phyloP scores from a whole-genome alignment of 2,888 invertebrate species.

The Branchinecta sandiegonensis region DNA sequence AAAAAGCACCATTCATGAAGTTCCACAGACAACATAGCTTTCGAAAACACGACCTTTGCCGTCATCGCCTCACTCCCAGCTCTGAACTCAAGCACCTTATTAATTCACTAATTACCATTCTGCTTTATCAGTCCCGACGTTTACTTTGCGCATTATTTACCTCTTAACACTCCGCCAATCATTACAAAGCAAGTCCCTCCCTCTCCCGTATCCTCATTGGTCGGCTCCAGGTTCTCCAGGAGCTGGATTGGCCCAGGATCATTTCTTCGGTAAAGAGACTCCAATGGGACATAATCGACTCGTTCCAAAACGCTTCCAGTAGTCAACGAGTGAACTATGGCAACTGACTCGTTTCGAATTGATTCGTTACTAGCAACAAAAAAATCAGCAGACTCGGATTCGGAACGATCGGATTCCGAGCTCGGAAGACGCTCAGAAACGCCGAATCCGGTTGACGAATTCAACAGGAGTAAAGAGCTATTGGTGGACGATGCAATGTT shows the following conservation, averaged over 20 bases:
- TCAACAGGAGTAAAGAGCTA: neutral
- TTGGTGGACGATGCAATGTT: neutral
- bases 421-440: slow-evolving; percentile 7
- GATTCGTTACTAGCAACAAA: neutral
- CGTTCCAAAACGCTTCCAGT: neutral
- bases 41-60: no score
- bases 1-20: no score
- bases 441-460: neutral
- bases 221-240: no score
- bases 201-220: neutral
- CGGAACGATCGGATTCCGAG: slow-evolving; percentile 11
- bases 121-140: neutral
- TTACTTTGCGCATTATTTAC: slow-evolving; percentile 16
- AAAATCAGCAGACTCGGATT: neutral
- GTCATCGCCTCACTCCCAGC: no score
- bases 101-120: slow-evolving; percentile 1
- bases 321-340: slow-evolving; percentile 2
- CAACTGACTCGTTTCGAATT: slow-evolving; percentile 8
- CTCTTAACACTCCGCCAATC: slow-evolving; percentile 2
- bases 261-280: slow-evolving; percentile 5
- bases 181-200: neutral
- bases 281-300: slow-evolving; percentile 9
- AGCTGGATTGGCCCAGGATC: neutral
- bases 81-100: no score
- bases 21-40: no score